Evolutionary conservation across 2,113 vertebrate genomes (phyloP), one percentile per base, ranked within the genome.

Genomic region (Sigmodon hispidus): DNA sequence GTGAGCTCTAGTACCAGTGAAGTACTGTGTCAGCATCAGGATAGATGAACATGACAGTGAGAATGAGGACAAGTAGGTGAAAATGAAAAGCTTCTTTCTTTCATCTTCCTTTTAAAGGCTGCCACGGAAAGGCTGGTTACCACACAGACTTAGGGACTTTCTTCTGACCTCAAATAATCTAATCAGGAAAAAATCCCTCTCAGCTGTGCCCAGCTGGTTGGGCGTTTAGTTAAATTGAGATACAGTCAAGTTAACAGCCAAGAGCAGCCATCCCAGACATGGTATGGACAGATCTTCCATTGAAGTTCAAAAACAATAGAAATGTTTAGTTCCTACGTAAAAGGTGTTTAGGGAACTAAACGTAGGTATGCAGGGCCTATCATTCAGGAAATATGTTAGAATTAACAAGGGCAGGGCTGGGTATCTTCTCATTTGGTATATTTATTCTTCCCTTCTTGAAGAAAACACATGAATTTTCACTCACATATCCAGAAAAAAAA

Each of bases 361-460:
- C 22, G 6, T 13, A 72, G 19, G 8, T 2, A 59, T 0, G 48
- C 2, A 50, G 24, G 75, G 10, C 12, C 2, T 81, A 21, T 15
- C 77, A 34, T 40, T 7, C 17, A 70, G n/a, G 26, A 89, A 72
- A 73, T 5, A 7, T 45, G 7, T 11, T 50, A 26, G 3, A 17
- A 26, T 15, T 67, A 50, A 95, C n/a, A 72, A 24, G 4, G 31
- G 12, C 3, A 7, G 0, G 0, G 0, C 0, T 7, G 3, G 16
- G 24, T 72, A 12, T 43, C 63, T 89, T 84, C 7, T 0, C 34
- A 76, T 63, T 24, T 61, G 57, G 79, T 81, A 75, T 29, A 0
- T 77, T 88, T 40, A 21, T 0, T 50, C 0, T 13, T 63, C 72
- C 17, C 50, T 72, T 4, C 48, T 4, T 29, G 5, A 43, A 52